phyloP scores from a whole-genome alignment of 2,888 invertebrate genomes.

The Coleophora flavipennella region DNA sequence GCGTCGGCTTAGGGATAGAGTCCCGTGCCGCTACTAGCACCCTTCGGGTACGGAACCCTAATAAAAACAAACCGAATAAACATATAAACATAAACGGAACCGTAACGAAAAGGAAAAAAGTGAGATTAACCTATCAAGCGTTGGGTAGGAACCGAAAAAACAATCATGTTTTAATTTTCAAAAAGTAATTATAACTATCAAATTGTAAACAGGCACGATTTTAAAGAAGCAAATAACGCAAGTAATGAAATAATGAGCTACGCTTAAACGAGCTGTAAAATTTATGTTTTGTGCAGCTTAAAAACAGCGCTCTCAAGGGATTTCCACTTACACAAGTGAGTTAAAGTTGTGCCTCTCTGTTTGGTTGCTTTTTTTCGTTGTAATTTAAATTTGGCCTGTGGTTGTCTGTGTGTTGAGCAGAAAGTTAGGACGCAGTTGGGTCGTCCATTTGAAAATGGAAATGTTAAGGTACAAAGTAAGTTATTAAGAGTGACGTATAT shows the following conservation, averaged over 20 bases:
- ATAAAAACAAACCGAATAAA: no score
- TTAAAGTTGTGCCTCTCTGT: conserved; percentile 50
- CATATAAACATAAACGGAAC: no score
- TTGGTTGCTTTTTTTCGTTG: conserved; percentile 38
- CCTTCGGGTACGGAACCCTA: no score
- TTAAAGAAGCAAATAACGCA: conserved; percentile 39
- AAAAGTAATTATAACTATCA: no score
- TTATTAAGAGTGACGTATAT: background rate
- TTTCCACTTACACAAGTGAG: conserved; percentile 49
- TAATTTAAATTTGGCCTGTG: conserved; percentile 47
- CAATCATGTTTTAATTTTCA: no score
- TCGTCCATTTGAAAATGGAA: conserved; percentile 14
- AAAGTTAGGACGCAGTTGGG: conserved; percentile 29
- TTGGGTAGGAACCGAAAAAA: no score
- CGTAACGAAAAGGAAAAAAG: no score
- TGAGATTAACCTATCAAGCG: no score
- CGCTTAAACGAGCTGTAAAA: conserved; percentile 66
- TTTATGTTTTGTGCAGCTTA: conserved; percentile 65
- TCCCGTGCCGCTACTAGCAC: no score
- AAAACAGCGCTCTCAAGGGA: conserved; percentile 58
- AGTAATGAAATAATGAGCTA: conserved; percentile 65
- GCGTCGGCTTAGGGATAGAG: no score
- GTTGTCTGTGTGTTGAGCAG: conserved; percentile 39
- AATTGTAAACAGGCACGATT: conserved; percentile 19
- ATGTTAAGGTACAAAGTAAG: background rate